Conservation (phyloP, 23 tunicate genomes). For the Styela clava region DNA sequence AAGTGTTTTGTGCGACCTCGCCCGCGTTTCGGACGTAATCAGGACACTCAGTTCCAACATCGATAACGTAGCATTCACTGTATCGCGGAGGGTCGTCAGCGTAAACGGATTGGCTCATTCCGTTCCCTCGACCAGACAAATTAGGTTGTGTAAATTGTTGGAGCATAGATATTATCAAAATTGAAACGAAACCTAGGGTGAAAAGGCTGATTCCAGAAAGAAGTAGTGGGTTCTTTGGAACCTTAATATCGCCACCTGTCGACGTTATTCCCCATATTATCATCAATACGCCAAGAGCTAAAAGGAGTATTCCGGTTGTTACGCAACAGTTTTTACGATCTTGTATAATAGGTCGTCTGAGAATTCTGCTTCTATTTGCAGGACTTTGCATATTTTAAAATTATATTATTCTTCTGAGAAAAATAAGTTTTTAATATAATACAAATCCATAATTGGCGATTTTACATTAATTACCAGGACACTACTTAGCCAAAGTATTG, state of each 20-base stretch:
- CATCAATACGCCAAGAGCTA: not conserved
- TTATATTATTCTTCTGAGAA: not conserved
- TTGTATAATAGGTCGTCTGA: not conserved
- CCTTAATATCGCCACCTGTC: not conserved
- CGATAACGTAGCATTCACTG: constrained; percentile 16
- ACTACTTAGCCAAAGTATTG: no score
- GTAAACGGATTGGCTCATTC: not conserved
- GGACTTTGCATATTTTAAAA: not conserved
- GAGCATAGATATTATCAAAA: not conserved
- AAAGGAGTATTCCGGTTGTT: not conserved
- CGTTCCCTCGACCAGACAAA: not conserved
- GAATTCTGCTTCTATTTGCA: not conserved
- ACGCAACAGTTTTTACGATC: not conserved
- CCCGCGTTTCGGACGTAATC: not conserved
- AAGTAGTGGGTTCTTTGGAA: not conserved
- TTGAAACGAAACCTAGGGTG: not conserved
- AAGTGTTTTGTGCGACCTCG: not conserved
- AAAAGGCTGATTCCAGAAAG: not conserved
- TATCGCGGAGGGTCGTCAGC: not conserved
- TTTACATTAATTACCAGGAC: no score
- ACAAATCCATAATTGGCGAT: no score
- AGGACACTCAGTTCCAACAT: not conserved
- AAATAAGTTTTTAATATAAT: no score
- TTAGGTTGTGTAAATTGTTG: not conserved
- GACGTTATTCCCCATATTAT: constrained; percentile 13